Evolutionary conservation across 2,888 invertebrate species (phyloP).

Genomic region (Drosophila longiperda): DNA sequence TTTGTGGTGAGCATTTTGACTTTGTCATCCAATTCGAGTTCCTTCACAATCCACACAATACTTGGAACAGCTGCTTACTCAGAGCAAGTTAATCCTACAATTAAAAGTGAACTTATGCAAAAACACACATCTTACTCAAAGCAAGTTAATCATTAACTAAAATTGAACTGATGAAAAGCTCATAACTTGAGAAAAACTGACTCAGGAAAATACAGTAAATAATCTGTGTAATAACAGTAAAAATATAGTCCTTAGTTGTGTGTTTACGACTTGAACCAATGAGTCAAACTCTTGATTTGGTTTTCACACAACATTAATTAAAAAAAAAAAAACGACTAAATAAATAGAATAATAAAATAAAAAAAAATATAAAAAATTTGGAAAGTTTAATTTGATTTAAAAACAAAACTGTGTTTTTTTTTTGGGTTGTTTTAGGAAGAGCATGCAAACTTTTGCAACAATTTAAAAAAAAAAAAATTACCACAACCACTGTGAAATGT

Average conservation of each 20-base stretch:
- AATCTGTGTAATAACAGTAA: not conserved
- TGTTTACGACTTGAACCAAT: not conserved
- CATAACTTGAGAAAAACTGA: not conserved
- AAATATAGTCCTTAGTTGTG: not conserved
- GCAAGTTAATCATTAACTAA: too few species aligned
- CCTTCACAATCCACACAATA: not conserved
- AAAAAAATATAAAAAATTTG: not conserved
- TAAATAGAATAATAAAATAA: not conserved
- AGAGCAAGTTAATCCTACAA: too few species aligned
- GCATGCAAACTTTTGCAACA: not conserved
- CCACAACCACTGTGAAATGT: conserved; percentile 18
- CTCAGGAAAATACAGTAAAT: not conserved
- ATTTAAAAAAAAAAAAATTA: too few species aligned
- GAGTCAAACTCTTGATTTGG: not conserved
- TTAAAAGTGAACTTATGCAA: too few species aligned
- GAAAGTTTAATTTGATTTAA: not conserved
- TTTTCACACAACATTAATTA: too few species aligned
- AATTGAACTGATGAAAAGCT: not conserved
- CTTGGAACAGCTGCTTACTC: too few species aligned
- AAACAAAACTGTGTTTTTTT: not conserved
- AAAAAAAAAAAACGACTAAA: too few species aligned
- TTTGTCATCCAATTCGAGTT: not conserved
- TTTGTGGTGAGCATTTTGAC: not conserved
- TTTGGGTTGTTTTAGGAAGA: not conserved
- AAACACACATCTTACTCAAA: too few species aligned